Evolutionary conservation across 2,113 vertebrate species (phyloP).

Genomic region (Alouatta palliata): DNA sequence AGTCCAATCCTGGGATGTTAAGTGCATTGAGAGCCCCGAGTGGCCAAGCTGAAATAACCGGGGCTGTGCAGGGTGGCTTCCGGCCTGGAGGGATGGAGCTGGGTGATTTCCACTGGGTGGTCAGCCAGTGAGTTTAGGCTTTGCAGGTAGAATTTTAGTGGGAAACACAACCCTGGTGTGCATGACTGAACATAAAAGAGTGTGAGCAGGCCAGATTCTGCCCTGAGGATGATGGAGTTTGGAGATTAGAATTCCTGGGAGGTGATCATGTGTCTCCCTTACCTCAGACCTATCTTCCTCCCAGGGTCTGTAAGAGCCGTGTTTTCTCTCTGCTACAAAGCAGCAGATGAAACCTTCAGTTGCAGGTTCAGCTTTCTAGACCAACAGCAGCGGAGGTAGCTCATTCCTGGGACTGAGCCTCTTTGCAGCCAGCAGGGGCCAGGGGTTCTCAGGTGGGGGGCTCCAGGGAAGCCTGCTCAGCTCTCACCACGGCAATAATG

Average conservation of each 20-base stretch:
- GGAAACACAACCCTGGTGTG: background rate
- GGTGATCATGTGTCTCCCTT: background rate
- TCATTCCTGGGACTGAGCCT: fast-evolving
- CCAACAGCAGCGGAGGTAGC: background rate
- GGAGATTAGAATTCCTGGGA: background rate
- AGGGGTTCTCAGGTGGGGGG: fast-evolving
- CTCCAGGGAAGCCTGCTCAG: too few species aligned
- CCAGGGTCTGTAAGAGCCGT: background rate
- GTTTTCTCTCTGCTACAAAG: background rate
- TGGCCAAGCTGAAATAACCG: background rate
- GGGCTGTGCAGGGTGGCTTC: background rate
- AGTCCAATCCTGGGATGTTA: background rate
- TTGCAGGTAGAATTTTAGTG: background rate
- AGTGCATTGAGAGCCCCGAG: background rate
- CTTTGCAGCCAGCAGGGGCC: fast-evolving
- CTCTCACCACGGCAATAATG: background rate
- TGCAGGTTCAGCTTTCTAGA: background rate
- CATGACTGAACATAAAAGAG: background rate
- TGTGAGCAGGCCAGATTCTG: background rate
- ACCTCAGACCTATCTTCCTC: background rate
- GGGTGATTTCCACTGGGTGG: background rate
- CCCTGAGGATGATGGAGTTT: background rate
- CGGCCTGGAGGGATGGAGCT: background rate
- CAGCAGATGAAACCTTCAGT: background rate
- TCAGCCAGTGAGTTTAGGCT: background rate